Percentiles rank a stretch among this genome's conserved stretches.
phyloP scores from a whole-genome alignment of 1,140 invertebrate species.

The Vollenhovia emeryi region DNA sequence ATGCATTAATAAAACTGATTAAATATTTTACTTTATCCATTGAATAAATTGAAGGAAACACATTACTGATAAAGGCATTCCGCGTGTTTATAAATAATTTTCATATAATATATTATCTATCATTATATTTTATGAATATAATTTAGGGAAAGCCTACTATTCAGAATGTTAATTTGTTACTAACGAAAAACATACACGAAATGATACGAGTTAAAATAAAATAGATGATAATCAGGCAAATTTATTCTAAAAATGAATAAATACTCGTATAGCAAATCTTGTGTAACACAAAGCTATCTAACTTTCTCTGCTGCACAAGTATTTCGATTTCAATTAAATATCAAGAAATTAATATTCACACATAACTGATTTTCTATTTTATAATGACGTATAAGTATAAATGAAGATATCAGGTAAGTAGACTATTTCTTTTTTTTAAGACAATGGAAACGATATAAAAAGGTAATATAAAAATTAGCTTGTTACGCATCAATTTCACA shows the following conservation, averaged over 20 bases:
- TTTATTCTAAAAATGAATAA: neutral
- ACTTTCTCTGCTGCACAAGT: neutral
- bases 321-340: conserved; percentile 21
- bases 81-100: neutral
- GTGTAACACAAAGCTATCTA: conserved; percentile 10
- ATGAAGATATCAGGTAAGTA: neutral
- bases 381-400: neutral
- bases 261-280: neutral
- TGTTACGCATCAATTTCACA: neutral
- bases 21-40: neutral
- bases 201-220: neutral
- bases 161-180: neutral
- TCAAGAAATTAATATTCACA: conserved; percentile 1
- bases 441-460: neutral
- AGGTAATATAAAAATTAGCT: neutral
- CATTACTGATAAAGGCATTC: neutral
- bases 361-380: conserved; percentile 8
- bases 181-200: neutral
- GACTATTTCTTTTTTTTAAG: neutral
- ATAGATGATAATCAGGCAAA: neutral
- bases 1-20: neutral
- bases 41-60: neutral
- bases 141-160: neutral
- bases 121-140: neutral
- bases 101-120: neutral